Percentiles rank a stretch among this genome's conserved stretches.
Evolutionary conservation across 2,113 vertebrate genomes (phyloP).

Genomic region (Piaya cayana): DNA sequence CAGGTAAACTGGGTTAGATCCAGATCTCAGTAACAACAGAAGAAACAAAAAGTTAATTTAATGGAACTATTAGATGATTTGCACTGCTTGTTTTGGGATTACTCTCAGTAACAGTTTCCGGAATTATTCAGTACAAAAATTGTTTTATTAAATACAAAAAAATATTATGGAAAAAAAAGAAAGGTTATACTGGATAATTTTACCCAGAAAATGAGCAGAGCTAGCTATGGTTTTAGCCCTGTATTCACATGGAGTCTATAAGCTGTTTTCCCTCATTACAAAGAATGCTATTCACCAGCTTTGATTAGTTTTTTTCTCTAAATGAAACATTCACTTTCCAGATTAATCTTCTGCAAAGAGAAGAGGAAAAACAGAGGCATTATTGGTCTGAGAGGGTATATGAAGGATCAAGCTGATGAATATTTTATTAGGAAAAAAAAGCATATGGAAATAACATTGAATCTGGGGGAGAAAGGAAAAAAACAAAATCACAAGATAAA

Average conservation of each 20-base stretch:
- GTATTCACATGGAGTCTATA: neutral
- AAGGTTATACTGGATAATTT: neutral
- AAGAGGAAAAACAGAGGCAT: neutral
- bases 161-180: neutral
- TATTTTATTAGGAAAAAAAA: conserved; percentile 38
- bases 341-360: neutral
- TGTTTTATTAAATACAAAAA: neutral
- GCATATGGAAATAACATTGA: conserved; percentile 12
- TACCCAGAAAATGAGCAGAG: neutral
- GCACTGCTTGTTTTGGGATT: neutral
- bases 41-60: neutral
- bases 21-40: neutral
- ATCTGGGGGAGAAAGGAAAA: neutral
- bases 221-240: neutral
- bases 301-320: neutral
- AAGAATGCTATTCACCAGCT: neutral
- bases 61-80: neutral
- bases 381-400: neutral
- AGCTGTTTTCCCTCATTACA: conserved; percentile 7
- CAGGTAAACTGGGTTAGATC: neutral
- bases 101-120: neutral
- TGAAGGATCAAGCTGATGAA: conserved; percentile 18
- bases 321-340: neutral
- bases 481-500: conserved; percentile 62
- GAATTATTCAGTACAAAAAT: neutral